Evolutionary conservation across 2,113 vertebrate species (phyloP).

Genomic region (human (Homo sapiens)): GRCh38 chr1:53228501-53229000

Average conservation of each 20-base stretch:
- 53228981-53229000: background rate
- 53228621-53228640: background rate
- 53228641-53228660: background rate
- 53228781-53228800: background rate
- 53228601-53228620: background rate
- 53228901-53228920: slow-evolving; percentile 99
- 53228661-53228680: background rate
- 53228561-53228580: background rate
- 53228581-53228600: background rate
- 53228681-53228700: slow-evolving; percentile 3
- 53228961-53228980: background rate
- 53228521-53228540: background rate
- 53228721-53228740: background rate
- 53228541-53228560: background rate
- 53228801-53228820: background rate
- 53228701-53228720: background rate
- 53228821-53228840: background rate
- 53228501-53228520: background rate
- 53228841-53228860: background rate
- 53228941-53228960: slow-evolving; percentile 98
- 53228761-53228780: background rate
- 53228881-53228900: slow-evolving; percentile 99
- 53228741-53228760: background rate
- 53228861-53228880: slow-evolving; percentile 94
- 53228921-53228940: slow-evolving; percentile 99